Evolutionary conservation across 2,113 vertebrate genomes (phyloP), one percentile per base, ranked within the genome.

Genomic region (Bagarius yarrelli): DNA sequence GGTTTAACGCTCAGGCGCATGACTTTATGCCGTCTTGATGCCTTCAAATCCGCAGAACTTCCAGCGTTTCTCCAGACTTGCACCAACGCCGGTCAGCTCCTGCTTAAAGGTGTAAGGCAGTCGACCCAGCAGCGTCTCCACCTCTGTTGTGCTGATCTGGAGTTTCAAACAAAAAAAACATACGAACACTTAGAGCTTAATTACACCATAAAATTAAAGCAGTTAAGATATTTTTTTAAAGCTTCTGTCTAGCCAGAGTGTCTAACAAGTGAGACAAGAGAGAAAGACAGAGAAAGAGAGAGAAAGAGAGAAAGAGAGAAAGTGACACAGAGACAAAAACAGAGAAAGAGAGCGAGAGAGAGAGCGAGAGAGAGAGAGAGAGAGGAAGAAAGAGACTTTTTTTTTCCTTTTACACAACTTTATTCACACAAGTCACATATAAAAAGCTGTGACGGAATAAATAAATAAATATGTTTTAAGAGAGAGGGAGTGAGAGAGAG

Each of bases 1-100:
- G 69, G 40, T 30, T 12, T 50, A 32, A 8, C 25, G 14, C 16
- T 55, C 8, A 2, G 21, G 2, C 18, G 60, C 80, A 60, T 21
- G 76, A 30, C 79, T 81, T 93, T 94, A 98, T 67, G 94, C 94
- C 84, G 92, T 95, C 88, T 95, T 98, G 88, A 98, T 91, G 63
- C 95, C 96, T 79, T 98, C 95, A 81, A 98, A 98, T 87, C 97
- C 97, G 80, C 96, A 97, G 85, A 98, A 98, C 88, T 95, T 98
- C 97, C 97, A 98, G 80, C 95, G 95, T 85, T 98, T 98, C 89
- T 98, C 96, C 81, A 98, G 88, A 90, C 97, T 98, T 81, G 97
- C 97, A 82, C 97, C 97, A 1, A 98, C 95, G 0, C 97, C 97
- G 0, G 94, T 97, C 87, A 98, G 91, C 91, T 98, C 97, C 90